Evolutionary conservation across 2,888 invertebrate genomes (phyloP).

Genomic region (Brenthis ino): DNA sequence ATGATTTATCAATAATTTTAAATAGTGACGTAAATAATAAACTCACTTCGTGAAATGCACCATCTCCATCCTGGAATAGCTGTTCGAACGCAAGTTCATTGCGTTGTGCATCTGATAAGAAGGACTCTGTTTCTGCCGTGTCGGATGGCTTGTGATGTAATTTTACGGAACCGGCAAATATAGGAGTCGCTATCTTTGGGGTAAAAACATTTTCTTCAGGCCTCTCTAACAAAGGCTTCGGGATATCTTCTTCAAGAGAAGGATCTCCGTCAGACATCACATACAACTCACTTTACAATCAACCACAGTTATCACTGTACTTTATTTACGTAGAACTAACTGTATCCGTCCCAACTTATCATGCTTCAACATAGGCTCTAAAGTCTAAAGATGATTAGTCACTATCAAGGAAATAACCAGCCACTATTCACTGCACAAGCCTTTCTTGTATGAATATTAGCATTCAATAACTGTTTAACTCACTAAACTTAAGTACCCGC

Average conservation of each 20-base stretch:
- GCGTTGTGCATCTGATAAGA: constrained; percentile 68
- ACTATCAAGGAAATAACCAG: constrained; percentile 26
- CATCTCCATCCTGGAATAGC: constrained; percentile 70
- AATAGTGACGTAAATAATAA: neutral
- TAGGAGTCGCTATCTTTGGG: constrained; percentile 73
- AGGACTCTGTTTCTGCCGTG: constrained; percentile 68
- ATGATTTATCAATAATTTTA: no score
- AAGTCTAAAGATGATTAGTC: constrained; percentile 40
- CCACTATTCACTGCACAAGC: constrained; percentile 3
- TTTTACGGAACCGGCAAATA: constrained; percentile 69
- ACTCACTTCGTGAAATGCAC: constrained; percentile 64
- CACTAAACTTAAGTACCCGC: constrained; percentile 27
- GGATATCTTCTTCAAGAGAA: constrained; percentile 77
- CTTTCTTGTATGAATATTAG: constrained; percentile 7
- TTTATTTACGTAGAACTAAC: constrained; percentile 10
- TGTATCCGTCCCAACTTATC: constrained; percentile 13
- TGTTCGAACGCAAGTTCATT: constrained; percentile 75
- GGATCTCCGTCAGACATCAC: constrained; percentile 81
- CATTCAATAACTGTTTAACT: constrained; percentile 6
- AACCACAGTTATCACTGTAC: constrained; percentile 12
- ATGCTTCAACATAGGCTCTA: constrained; percentile 23
- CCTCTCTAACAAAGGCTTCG: constrained; percentile 66
- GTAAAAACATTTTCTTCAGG: constrained; percentile 75
- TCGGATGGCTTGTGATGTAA: constrained; percentile 67
- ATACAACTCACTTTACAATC: constrained; percentile 37